Evolutionary conservation across 2,888 invertebrate species (phyloP), one percentile per base, ranked within the genome.

Genomic region (Bembecia ichneumoniformis): DNA sequence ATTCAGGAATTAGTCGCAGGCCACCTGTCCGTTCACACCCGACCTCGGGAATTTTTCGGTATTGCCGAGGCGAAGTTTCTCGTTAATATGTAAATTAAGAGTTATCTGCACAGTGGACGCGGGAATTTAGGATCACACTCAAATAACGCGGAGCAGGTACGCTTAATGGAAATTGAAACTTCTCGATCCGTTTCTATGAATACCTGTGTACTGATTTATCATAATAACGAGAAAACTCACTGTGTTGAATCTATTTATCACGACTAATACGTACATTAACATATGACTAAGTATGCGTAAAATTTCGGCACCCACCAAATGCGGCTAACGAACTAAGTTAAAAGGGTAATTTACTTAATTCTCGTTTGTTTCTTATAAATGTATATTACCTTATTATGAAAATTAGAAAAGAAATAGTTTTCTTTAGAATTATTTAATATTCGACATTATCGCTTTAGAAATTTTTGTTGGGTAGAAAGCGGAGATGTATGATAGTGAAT

Each of bases 31-130:
- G 73, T 77, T 86, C 86, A 70, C 84, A 84, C 67, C 71, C 72
- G 65, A 70, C 69, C 74, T 70, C 64, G 61, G 66, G 71, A 74
- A 74, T 83, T 84, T 86, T 86, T 84, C 74, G 74, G 70, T 74
- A 75, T 76, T 68, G 72, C 68, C 71, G 71, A 79, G 80, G 79
- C 82, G 80, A 82, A 83, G 76, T 82, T 82, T 79, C 84, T 84
- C 82, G 82, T 84, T 84, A 84, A 82, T 82, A 84, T 84, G 84
- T 75, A 84, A 84, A 84, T 84, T 75, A 78, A 81, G 78, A 81
- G 77, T 77, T 77, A 81, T 80, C 82, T 82, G 74, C 64, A 65
- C 68, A 63, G 72, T 70, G 76, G 77, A 77, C 72, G 65, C 64
- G 59, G 55, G 55, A 73, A 72, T 74, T 78, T 72, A 74, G 75